Conservation (phyloP, 2,888 invertebrate genomes). For the Brachylomia viminalis region DNA sequence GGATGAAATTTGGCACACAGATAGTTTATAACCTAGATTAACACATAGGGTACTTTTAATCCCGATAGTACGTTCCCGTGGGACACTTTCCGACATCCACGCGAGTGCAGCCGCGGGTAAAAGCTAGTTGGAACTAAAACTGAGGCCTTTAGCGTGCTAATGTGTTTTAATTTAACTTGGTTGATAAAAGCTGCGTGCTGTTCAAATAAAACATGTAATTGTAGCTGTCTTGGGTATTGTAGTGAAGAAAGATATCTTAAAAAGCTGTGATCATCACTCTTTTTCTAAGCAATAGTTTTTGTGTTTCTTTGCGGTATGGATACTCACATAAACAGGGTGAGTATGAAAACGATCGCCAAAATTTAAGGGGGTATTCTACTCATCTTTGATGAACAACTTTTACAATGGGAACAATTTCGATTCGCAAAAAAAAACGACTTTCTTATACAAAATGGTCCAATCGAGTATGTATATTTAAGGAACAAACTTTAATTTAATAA, state of each 20-base stretch:
- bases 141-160: constrained; percentile 37
- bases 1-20: background rate
- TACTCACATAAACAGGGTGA: background rate
- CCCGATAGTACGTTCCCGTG: background rate
- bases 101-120: background rate
- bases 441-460: too few species aligned
- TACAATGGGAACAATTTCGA: too few species aligned
- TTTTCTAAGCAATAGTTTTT: background rate
- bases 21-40: background rate
- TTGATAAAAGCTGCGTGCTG: constrained; percentile 34
- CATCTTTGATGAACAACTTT: too few species aligned
- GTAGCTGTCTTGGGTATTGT: constrained; percentile 20
- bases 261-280: background rate
- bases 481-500: too few species aligned
- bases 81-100: background rate
- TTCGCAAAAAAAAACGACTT: too few species aligned
- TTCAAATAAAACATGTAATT: constrained; percentile 34
- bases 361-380: too few species aligned
- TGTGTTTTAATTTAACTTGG: constrained; percentile 49
- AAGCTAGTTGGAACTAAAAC: constrained; percentile 20
- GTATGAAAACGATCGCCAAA: too few species aligned
- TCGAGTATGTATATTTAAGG: too few species aligned
- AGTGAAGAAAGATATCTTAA: constrained; percentile 24
- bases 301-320: background rate
- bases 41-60: background rate